Conservation (phyloP, 2,113 vertebrate genomes). For the Phocoena sinus region DNA sequence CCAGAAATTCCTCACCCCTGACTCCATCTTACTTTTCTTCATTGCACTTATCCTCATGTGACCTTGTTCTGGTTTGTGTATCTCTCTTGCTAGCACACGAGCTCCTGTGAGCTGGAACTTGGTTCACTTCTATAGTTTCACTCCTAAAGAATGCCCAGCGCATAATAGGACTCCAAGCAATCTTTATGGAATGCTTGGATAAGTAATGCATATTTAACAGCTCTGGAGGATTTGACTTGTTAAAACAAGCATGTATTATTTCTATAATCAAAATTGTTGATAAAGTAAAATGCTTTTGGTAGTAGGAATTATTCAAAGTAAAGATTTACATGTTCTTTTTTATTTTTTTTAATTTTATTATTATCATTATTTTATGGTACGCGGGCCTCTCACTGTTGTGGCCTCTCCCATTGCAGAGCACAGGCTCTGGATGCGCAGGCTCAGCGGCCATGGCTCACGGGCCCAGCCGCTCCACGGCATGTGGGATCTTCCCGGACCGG, state of each 20-base stretch:
- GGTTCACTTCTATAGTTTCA: background rate
- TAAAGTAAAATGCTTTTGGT: background rate
- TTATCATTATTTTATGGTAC: too few relatives aligned
- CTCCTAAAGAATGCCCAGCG: background rate
- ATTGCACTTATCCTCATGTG: background rate
- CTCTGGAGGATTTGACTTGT: background rate
- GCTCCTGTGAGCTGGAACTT: background rate
- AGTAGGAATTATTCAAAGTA: background rate
- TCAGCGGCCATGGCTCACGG: too few relatives aligned
- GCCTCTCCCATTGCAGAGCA: too few relatives aligned
- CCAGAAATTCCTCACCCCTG: fast-evolving
- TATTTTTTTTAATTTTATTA: too few relatives aligned
- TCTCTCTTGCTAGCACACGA: background rate
- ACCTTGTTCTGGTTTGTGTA: background rate
- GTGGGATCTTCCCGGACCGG: too few relatives aligned
- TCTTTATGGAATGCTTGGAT: background rate
- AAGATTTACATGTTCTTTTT: background rate
- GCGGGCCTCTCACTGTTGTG: too few relatives aligned
- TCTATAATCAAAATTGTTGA: background rate
- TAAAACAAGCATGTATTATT: background rate
- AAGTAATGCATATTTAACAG: background rate
- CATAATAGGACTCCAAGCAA: background rate
- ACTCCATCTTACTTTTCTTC: background rate
- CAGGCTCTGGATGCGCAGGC: fast-evolving
- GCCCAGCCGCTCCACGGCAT: too few relatives aligned